phyloP scores from a whole-genome alignment of 2,113 vertebrate species.

The Cervus canadensis region DNA sequence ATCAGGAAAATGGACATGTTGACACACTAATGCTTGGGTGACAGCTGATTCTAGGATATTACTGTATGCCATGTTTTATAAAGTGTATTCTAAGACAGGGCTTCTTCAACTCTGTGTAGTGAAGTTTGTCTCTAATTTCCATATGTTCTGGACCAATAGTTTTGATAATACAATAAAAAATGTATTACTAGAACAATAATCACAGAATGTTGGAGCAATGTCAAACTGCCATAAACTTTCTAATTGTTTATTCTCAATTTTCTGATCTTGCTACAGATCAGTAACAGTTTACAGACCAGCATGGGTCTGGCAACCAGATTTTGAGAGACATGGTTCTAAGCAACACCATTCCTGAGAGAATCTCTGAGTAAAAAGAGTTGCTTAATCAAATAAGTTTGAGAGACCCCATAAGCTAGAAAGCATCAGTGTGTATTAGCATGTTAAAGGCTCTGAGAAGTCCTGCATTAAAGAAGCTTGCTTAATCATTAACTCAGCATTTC shows the following conservation, averaged over 20 bases:
- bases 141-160: neutral
- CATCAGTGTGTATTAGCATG: neutral
- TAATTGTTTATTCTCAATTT: neutral
- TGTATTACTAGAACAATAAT: neutral
- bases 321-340: neutral
- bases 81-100: neutral
- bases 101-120: neutral
- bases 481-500: neutral
- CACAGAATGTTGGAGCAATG: neutral
- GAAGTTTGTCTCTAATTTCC: neutral
- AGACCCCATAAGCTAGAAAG: neutral
- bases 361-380: neutral
- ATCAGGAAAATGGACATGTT: neutral
- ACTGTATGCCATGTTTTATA: neutral
- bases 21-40: neutral
- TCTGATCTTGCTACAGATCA: neutral
- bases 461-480: neutral
- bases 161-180: neutral
- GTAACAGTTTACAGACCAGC: neutral
- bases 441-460: neutral
- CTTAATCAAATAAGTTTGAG: neutral
- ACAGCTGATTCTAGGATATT: neutral
- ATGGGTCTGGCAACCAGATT: neutral
- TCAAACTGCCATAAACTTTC: neutral
- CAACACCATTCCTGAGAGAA: neutral